Evolutionary conservation across 2,888 invertebrate genomes (phyloP).

Genomic region (Dynastes hyllus): DNA sequence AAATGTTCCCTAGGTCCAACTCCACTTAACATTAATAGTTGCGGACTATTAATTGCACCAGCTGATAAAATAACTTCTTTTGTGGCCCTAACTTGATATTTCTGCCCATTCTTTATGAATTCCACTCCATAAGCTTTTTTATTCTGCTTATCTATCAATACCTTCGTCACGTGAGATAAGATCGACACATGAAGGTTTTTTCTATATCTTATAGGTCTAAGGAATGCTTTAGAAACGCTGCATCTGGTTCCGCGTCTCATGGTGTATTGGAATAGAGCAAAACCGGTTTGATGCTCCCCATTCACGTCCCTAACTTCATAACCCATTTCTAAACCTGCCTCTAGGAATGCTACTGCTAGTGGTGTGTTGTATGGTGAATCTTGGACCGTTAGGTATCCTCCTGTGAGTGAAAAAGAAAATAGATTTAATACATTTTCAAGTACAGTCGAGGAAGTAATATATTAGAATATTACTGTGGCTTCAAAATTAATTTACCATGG

Average conservation of each 20-base stretch:
- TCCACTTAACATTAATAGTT: slow-evolving; percentile 92
- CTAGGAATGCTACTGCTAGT: slow-evolving; percentile 86
- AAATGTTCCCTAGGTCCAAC: slow-evolving; percentile 87
- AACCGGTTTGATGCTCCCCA: slow-evolving; percentile 90
- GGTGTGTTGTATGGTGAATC: slow-evolving; percentile 88
- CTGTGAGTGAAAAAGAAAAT: slow-evolving; percentile 67
- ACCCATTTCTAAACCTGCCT: slow-evolving; percentile 94
- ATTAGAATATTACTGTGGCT: too few species aligned
- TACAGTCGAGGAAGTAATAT: too few species aligned
- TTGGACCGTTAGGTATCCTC: slow-evolving; percentile 85
- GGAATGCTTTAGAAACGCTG: slow-evolving; percentile 89
- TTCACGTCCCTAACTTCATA: slow-evolving; percentile 91
- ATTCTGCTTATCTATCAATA: slow-evolving; percentile 79
- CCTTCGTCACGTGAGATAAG: slow-evolving; percentile 85
- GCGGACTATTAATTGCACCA: slow-evolving; percentile 94
- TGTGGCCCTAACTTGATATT: slow-evolving; percentile 79
- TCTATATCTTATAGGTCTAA: slow-evolving; percentile 84
- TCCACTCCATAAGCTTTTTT: slow-evolving; percentile 86
- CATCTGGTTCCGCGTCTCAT: slow-evolving; percentile 89
- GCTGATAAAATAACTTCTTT: slow-evolving; percentile 90
- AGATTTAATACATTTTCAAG: too few species aligned
- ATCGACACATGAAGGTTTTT: slow-evolving; percentile 88
- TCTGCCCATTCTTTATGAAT: slow-evolving; percentile 79
- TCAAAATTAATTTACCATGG: too few species aligned
- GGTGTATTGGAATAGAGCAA: slow-evolving; percentile 91